Percentiles rank a stretch among this genome's conserved stretches.
Conservation (phyloP, 2,797 vertebrate species). For the Enteromius radiatus region DNA sequence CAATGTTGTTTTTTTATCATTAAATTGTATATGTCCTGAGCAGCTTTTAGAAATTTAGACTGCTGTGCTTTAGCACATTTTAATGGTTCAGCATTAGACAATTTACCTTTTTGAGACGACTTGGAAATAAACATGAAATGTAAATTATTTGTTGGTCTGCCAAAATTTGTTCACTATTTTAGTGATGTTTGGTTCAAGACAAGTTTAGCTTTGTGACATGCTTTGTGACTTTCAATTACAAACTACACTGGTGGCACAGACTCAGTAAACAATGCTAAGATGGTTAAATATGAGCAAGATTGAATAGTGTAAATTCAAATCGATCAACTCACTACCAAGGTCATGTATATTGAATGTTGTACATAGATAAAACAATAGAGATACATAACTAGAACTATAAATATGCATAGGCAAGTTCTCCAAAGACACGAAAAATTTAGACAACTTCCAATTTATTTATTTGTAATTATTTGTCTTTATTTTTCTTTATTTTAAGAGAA, state of each 20-base stretch:
- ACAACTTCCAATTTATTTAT: too few relatives aligned
- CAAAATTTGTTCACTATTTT: slow-evolving; percentile 39
- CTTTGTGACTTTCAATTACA: too few relatives aligned
- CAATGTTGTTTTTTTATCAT: slow-evolving; percentile 97
- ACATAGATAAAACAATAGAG: not conserved
- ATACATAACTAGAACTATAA: not conserved
- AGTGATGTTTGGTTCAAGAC: not conserved
- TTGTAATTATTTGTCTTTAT: too few relatives aligned
- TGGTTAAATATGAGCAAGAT: not conserved
- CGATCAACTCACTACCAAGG: not conserved
- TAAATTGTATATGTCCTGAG: slow-evolving; percentile 93
- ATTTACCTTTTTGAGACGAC: slow-evolving; percentile 97
- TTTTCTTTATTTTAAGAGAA: too few relatives aligned
- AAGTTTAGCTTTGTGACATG: not conserved
- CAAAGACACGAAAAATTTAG: not conserved
- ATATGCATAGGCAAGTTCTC: not conserved
- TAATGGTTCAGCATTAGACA: slow-evolving; percentile 89
- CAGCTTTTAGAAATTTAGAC: slow-evolving; percentile 97
- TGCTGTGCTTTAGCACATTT: slow-evolving; percentile 93
- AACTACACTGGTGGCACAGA: not conserved
- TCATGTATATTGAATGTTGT: not conserved
- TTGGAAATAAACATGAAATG: slow-evolving; percentile 93
- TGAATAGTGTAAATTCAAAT: not conserved
- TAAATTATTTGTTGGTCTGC: slow-evolving; percentile 41
- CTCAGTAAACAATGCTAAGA: not conserved